Evolutionary conservation across 2,113 vertebrate genomes (phyloP), one percentile per base, ranked within the genome.

Genomic region (Pelodiscus sinensis): DNA sequence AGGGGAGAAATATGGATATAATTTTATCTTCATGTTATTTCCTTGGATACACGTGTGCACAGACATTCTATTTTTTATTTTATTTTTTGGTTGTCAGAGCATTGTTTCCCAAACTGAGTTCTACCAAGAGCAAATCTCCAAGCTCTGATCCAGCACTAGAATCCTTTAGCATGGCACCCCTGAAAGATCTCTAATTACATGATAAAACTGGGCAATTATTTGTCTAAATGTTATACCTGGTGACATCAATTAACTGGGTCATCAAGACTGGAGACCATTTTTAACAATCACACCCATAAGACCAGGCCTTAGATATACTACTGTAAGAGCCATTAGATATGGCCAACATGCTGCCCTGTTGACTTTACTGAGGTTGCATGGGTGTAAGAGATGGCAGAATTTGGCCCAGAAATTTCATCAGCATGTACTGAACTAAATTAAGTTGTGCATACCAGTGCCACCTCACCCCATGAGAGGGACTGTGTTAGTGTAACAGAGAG

Each of bases 401-500:
- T 6, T 38, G 56, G 38, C 35, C 44, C 22, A 13, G 38, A 75
- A 44, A 75, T 75, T 6, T 75, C 11, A 75, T 44, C 22, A 75
- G 22, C 5, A 8, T 22, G 5, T 25, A 75, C 38, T 50, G 38
- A 22, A 27, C 19, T 3, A n/a, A 83, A 3, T 75, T 84, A 25
- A 84, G 52, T 25, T 55, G 68, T 78, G 38, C 55, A 84, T 84
- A n/a, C 80, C 57, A 54, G 8, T 25, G 60, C 81, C 38, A 73
- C 35, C 9, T n/a, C 19, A 52, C 16, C 4, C 31, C 60, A 12
- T 55, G 78, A 68, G 78, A 82, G 78, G 38, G 38, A 19, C 31
- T 16, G 18, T 19, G 31, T 81, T 21, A 18, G 6, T 0, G 35
- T 9, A 0, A 10, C 35, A 35, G 35, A 73, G n/a, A 29, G 16